Conservation (phyloP, 1,140 invertebrate species). For the Aethina tumida region DNA sequence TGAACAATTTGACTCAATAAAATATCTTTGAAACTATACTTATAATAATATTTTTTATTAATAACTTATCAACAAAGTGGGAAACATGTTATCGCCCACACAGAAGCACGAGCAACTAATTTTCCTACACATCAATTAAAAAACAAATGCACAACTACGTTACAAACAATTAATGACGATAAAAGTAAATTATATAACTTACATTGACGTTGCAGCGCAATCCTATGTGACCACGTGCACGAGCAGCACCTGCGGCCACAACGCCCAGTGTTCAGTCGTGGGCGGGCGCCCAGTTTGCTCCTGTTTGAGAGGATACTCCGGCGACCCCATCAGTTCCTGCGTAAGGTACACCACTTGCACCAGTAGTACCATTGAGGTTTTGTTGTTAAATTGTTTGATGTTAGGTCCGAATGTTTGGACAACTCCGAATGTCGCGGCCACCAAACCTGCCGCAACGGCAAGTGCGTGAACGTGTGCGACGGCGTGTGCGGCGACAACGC, state of each 20-base stretch:
- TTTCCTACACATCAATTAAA: too few species aligned
- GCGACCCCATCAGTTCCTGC: constrained; percentile 57
- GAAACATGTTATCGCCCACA: too few species aligned
- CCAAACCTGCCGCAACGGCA: constrained; percentile 44
- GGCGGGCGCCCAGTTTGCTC: constrained; percentile 56
- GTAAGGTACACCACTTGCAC: too few species aligned
- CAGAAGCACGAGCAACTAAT: too few species aligned
- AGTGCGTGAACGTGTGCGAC: constrained; percentile 49
- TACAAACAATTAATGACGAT: too few species aligned
- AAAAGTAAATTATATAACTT: neutral
- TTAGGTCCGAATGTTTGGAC: constrained; percentile 49
- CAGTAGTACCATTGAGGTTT: too few species aligned
- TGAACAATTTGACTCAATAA: too few species aligned
- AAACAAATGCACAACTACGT: too few species aligned
- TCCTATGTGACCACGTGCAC: constrained; percentile 21
- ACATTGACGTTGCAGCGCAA: constrained; percentile 1
- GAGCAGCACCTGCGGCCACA: constrained; percentile 44
- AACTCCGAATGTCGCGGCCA: constrained; percentile 39
- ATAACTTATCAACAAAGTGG: too few species aligned
- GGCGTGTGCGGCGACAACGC: constrained; percentile 52
- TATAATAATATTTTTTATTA: too few species aligned
- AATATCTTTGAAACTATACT: too few species aligned
- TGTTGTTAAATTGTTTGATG: too few species aligned
- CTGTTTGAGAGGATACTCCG: constrained; percentile 58
- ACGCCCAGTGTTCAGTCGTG: constrained; percentile 50